These are phyloP conservation scores for Rotaria sp. DNA, from an alignment of 2,888 invertebrate species.

Conservation along the genomic window DNA sequence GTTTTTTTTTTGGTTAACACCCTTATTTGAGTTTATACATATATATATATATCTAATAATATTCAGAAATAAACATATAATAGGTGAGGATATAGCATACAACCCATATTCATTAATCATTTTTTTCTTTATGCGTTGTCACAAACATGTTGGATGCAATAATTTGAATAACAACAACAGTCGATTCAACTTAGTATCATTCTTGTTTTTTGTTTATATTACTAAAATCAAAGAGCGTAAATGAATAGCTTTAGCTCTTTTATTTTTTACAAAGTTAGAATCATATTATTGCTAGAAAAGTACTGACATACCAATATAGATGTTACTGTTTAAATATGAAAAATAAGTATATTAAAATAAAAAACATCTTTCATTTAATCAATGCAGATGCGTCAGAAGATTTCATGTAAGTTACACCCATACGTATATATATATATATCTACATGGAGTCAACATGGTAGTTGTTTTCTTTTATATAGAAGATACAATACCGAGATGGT, in stretches of 20 bases:
- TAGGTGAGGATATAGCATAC: neutral
- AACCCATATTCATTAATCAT: neutral
- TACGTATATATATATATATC: neutral
- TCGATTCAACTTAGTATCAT: neutral
- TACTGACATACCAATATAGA: neutral
- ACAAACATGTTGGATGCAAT: neutral
- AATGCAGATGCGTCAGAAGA: neutral
- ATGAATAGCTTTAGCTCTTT: neutral
- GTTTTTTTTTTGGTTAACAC: neutral
- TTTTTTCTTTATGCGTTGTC: neutral
- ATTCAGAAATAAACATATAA: neutral
- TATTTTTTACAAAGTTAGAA: neutral
- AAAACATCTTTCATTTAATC: neutral
- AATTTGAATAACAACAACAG: conserved; percentile 21
- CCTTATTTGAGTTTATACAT: neutral
- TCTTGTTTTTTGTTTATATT: neutral
- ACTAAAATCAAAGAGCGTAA: neutral
- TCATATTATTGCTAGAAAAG: neutral
- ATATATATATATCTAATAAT: neutral
- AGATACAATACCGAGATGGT: neutral
- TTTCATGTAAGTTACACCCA: neutral
- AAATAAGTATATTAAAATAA: neutral
- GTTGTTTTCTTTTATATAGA: neutral
- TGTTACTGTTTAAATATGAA: neutral
- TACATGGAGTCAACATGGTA: neutral